Evolutionary conservation across 2,113 vertebrate species (phyloP), one percentile per base, ranked within the genome.

Genomic region (Microcebus tavaratra): DNA sequence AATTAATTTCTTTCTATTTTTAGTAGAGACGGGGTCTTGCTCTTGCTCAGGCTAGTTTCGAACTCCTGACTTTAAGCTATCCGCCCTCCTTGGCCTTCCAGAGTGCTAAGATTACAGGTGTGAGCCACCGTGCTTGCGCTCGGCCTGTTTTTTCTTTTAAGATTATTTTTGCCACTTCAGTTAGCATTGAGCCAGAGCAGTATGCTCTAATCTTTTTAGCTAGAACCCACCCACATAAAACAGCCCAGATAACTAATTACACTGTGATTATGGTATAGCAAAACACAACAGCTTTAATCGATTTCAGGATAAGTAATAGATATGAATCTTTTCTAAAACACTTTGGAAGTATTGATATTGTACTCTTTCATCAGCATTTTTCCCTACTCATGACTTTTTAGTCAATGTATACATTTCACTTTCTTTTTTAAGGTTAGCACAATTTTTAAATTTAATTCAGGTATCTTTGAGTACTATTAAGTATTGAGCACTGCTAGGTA

Each of bases 361-460:
- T 79, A 94, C 17, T 57, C 15, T 73, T 86, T 75, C 34, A n/a
- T 2, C 39, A 88, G 70, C 13, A 91, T 61, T 88, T 94, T 90
- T 55, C 55, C 61, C 11, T 36, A 36, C 6, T 97, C n/a, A 82
- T 55, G 65, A 90, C 75, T 81, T 91, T 94, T 95, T 91, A 85
- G 39, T 82, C 88, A 79, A 79, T 80, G 31, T 0, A 93, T 75
- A 91, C 39, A 80, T 65, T 91, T 96, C 68, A 75, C 83, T 91
- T 90, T 86, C n/a, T 75, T 68, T 70, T 78, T 45, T 79, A 91
- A 96, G 17, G 10, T 67, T 86, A 95, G 57, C 20, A 78, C 5
- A 53, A 89, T 76, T 93, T 10, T 97, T 94, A 83, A 94, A 88
- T 39, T 93, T 86, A 76, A 94, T 59, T 92, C 50, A 86, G 68